A percentile compares a stretch with the other conserved stretches of the same genome.
phyloP scores from a whole-genome alignment of 1,140 invertebrate species.

The Piezodorus guildinii region DNA sequence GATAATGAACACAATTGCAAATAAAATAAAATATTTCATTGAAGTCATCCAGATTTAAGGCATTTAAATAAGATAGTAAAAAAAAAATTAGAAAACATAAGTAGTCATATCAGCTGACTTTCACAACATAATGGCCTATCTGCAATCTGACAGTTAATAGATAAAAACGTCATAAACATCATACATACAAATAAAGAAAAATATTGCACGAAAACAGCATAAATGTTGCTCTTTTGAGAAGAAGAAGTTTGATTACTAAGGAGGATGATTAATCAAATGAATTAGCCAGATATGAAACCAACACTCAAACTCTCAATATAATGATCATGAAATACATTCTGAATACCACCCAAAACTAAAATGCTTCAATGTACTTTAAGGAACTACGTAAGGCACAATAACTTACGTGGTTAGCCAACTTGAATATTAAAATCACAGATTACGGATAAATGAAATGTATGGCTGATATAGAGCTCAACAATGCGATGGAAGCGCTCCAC shows the following conservation, averaged over 20 bases:
- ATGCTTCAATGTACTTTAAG: not conserved
- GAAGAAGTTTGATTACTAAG: no score
- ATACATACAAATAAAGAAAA: not conserved
- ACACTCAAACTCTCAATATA: no score
- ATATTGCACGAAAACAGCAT: no score
- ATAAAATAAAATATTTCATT: no score
- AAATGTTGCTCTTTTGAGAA: no score
- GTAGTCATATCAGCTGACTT: slow-evolving; percentile 14
- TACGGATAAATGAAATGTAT: slow-evolving; percentile 12
- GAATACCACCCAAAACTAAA: no score
- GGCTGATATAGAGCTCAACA: slow-evolving; percentile 14
- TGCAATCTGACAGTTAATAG: slow-evolving; percentile 12
- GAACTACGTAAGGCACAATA: not conserved
- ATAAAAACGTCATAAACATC: not conserved
- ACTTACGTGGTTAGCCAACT: slow-evolving; percentile 22
- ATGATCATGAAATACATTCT: no score
- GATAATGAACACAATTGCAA: no score
- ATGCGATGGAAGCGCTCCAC: slow-evolving; percentile 22
- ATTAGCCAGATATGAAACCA: no score
- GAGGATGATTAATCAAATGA: no score
- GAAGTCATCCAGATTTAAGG: no score
- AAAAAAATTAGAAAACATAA: not conserved
- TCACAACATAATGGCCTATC: slow-evolving; percentile 16
- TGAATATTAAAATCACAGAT: slow-evolving; percentile 20
- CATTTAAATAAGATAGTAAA: no score